These are phyloP conservation scores for Cyclophora punctaria DNA, from an alignment of 2,888 invertebrate species.

Conservation along the genomic window DNA sequence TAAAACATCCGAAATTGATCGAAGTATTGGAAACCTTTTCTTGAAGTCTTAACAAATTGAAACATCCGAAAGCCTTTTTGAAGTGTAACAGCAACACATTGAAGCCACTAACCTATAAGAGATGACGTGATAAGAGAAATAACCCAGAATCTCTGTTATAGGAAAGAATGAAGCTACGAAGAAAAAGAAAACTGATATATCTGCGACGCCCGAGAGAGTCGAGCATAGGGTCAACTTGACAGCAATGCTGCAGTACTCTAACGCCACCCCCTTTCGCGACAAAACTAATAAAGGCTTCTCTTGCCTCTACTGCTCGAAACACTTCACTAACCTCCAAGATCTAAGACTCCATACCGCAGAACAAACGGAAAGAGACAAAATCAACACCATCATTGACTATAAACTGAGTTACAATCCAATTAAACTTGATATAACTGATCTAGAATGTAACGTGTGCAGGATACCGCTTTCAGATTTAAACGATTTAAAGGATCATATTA, in stretches of 20 bases:
- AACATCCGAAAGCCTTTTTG: too few species aligned
- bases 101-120: too few species aligned
- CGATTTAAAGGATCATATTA: constrained; percentile 56
- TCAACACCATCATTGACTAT: constrained; percentile 63
- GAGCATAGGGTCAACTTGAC: constrained; percentile 68
- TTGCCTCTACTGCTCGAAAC: constrained; percentile 61
- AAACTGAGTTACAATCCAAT: constrained; percentile 68
- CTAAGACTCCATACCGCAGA: constrained; percentile 53
- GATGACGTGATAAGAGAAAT: too few species aligned
- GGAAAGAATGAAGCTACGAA: constrained; percentile 51
- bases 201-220: constrained; percentile 65
- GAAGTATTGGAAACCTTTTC: too few species aligned
- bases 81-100: too few species aligned
- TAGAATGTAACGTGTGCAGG: constrained; percentile 51
- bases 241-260: constrained; percentile 63
- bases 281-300: constrained; percentile 64
- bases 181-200: constrained; percentile 57
- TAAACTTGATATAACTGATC: constrained; percentile 60
- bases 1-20: too few species aligned
- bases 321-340: constrained; percentile 50
- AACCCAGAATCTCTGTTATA: constrained; percentile 55
- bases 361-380: constrained; percentile 55
- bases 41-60: too few species aligned
- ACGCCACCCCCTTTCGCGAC: constrained; percentile 65
- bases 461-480: constrained; percentile 49